Evolutionary conservation across 2,888 invertebrate species (phyloP), one percentile per base, ranked within the genome.

Genomic region (Dynastes tityus): DNA sequence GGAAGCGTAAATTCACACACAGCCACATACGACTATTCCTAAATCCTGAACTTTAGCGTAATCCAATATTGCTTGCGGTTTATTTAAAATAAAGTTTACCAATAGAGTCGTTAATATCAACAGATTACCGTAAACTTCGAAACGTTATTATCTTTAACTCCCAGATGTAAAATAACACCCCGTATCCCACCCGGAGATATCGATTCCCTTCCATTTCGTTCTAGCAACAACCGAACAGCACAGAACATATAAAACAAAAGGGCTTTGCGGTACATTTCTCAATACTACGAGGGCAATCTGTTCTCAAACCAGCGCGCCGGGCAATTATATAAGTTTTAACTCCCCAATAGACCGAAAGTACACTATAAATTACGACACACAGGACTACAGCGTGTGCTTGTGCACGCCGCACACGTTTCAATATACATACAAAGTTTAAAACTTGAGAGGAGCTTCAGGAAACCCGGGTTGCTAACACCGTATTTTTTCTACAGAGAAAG

Each of bases 271-370:
- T 80, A 82, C 82, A 84, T 84, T 85, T 84, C 84, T 83, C 85
- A 84, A 82, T 82, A 83, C 84, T 83, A 82, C 81, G 80, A 55
- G 45, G 81, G 84, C 86, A 86, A 86, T 87, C 86, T 86, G 86
- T 85, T 86, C 85, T 85, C 85, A 85, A 86, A 87, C 85, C 87
- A 85, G 85, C 86, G 86, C 86, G 45, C 11, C 8, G 86, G 85
- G 86, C 86, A 87, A 87, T 87, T 87, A 87, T 86, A 86, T 85
- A 85, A 86, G 85, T 86, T 87, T 85, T 85, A 86, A 80, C 80
- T 81, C 81, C 78, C 80, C 78, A 80, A 81, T 80, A 80, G 78
- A 81, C 80, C 79, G 79, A 79, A 81, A 78, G 78, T 81, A 71
- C 75, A 81, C 81, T 63, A 81, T 81, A 81, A 81, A 80, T 81